These are phyloP conservation scores for Tadarida brasiliensis DNA, from an alignment of 2,797 vertebrate species.

Conservation along the genomic window DNA sequence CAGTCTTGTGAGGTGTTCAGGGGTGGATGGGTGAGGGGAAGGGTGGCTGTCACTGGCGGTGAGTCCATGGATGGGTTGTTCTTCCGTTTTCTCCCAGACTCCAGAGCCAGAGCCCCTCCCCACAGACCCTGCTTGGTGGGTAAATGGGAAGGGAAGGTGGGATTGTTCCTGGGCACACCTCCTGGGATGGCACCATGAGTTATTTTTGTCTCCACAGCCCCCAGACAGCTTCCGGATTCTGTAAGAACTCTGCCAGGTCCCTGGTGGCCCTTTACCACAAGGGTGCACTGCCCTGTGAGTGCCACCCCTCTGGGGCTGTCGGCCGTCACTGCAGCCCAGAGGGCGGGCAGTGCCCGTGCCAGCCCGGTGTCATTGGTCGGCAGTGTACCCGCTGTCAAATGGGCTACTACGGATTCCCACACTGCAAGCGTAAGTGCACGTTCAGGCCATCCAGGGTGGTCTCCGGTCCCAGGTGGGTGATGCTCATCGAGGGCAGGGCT, in stretches of 20 bases:
- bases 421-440: slow-evolving; percentile 92
- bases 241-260: slow-evolving; percentile 91
- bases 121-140: neutral
- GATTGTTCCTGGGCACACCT: neutral
- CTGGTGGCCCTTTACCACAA: slow-evolving; percentile 93
- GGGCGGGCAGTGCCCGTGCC: slow-evolving; percentile 95
- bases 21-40: neutral
- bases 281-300: slow-evolving; percentile 93
- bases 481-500: neutral
- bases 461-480: neutral
- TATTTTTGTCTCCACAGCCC: slow-evolving; percentile 87
- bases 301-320: slow-evolving; percentile 89
- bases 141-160: neutral
- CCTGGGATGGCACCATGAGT: fast-evolving
- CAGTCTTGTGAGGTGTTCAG: neutral
- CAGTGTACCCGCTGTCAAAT: slow-evolving; percentile 93
- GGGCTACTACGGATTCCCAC: slow-evolving; percentile 95
- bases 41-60: neutral
- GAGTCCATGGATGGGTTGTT: neutral
- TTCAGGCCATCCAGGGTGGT: fast-evolving
- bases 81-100: neutral
- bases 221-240: slow-evolving; percentile 90
- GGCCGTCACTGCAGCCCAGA: slow-evolving; percentile 88
- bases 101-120: neutral
- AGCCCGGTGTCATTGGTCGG: slow-evolving; percentile 91